Conservation (phyloP, 2,888 invertebrate genomes). For the Drosophila meridionalis region DNA sequence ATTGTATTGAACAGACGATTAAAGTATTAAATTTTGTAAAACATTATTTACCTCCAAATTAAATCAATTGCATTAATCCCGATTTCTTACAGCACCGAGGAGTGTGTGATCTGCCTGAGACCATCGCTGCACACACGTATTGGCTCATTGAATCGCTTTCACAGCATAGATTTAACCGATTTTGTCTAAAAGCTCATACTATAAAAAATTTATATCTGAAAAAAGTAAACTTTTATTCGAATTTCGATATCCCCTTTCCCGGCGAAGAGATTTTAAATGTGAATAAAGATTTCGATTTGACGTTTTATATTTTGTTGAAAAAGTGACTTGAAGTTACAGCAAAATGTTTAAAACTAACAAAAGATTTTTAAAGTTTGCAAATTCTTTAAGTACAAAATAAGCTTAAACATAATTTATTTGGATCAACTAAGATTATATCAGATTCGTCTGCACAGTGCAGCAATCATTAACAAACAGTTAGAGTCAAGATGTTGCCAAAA, state of each 20-base stretch:
- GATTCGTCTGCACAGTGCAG: constrained; percentile 23
- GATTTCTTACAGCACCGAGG: constrained; percentile 81
- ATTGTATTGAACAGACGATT: constrained; percentile 42
- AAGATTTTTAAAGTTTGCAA: constrained; percentile 37
- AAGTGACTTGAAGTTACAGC: constrained; percentile 70
- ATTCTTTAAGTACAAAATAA: constrained; percentile 66
- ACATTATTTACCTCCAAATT: not conserved
- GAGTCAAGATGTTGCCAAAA: not conserved
- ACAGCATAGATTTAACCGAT: constrained; percentile 74
- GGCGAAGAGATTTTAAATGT: not conserved
- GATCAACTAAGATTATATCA: constrained; percentile 44
- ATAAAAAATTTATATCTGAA: not conserved
- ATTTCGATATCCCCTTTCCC: not conserved
- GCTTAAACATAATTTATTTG: constrained; percentile 34
- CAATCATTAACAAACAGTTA: constrained; percentile 3
- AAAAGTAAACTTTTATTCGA: not conserved
- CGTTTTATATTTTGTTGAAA: constrained; percentile 62
- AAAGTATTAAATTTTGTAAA: constrained; percentile 64
- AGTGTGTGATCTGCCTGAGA: constrained; percentile 81
- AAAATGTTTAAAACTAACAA: constrained; percentile 56
- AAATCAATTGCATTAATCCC: constrained; percentile 13
- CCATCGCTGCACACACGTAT: constrained; percentile 73
- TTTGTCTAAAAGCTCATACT: constrained; percentile 62
- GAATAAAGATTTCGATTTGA: constrained; percentile 43
- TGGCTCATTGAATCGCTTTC: constrained; percentile 65